Conservation (phyloP, 2,888 invertebrate species). For the Germaria angustata region DNA sequence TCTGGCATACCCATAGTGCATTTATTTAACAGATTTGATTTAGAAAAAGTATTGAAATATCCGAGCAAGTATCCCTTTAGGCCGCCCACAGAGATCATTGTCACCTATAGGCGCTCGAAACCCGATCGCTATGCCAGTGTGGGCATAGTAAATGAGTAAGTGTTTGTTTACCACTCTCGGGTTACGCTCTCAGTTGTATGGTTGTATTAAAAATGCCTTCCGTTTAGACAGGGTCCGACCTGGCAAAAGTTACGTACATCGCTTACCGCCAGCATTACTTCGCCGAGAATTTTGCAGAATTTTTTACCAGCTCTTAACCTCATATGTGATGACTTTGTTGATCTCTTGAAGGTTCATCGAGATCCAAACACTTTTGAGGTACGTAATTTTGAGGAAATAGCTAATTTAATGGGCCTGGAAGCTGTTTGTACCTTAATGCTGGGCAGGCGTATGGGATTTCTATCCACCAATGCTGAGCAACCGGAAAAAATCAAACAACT, state of each 20-base stretch:
- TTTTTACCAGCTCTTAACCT: slow-evolving; percentile 88
- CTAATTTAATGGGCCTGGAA: slow-evolving; percentile 90
- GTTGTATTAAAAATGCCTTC: slow-evolving; percentile 43
- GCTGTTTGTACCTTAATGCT: slow-evolving; percentile 89
- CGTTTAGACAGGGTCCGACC: slow-evolving; percentile 85
- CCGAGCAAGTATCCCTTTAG: slow-evolving; percentile 88
- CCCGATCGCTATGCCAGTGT: slow-evolving; percentile 90
- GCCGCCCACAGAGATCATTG: slow-evolving; percentile 90
- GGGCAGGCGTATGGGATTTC: slow-evolving; percentile 89
- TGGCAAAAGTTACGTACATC: slow-evolving; percentile 88
- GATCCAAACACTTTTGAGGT: slow-evolving; percentile 82
- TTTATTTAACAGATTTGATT: slow-evolving; percentile 85
- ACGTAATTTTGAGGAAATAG: slow-evolving; percentile 85
- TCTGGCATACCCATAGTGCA: slow-evolving; percentile 88
- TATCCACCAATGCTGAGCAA: slow-evolving; percentile 80
- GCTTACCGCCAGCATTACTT: slow-evolving; percentile 88
- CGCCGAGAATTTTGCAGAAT: slow-evolving; percentile 86
- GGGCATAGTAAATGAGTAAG: slow-evolving; percentile 92
- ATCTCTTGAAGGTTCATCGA: slow-evolving; percentile 83
- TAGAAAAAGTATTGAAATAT: slow-evolving; percentile 88
- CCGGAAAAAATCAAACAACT: slow-evolving; percentile 84
- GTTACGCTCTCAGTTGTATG: not conserved
- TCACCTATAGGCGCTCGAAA: slow-evolving; percentile 86
- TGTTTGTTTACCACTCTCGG: slow-evolving; percentile 3
- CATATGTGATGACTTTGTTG: slow-evolving; percentile 89